These are phyloP conservation scores for human DNA, from an alignment of 2,113 vertebrate genomes.

Conservation along the genomic window DNA sequence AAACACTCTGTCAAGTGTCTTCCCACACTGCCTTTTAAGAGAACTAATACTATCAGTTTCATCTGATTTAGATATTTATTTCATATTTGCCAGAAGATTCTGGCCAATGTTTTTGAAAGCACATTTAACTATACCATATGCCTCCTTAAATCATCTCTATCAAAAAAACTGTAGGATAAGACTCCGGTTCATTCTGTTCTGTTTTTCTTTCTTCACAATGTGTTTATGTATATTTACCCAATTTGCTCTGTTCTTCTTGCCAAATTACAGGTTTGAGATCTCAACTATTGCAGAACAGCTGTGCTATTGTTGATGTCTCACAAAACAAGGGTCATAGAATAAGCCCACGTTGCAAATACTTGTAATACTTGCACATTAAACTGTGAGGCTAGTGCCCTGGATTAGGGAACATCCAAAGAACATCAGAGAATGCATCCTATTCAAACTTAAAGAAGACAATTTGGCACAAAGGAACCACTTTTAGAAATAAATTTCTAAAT, in stretches of 20 bases:
- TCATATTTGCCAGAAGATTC: conserved; percentile 82
- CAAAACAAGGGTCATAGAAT: conserved; percentile 76
- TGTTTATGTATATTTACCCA: conserved; percentile 86
- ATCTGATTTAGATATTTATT: conserved; percentile 80
- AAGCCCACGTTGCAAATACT: not conserved
- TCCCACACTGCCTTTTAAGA: conserved; percentile 60
- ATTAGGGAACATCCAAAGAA: not conserved
- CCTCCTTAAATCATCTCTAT: conserved; percentile 85
- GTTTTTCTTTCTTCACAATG: conserved; percentile 84
- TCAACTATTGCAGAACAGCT: conserved; percentile 82
- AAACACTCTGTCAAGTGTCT: conserved; percentile 52
- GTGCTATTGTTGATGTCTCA: conserved; percentile 79
- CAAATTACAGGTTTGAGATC: conserved; percentile 87
- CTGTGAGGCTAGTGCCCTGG: not conserved
- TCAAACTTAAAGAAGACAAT: not conserved
- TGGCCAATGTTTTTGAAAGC: conserved; percentile 87
- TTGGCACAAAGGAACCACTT: conserved; percentile 23
- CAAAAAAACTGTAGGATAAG: conserved; percentile 85
- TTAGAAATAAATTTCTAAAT: conserved; percentile 41
- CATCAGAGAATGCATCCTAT: not conserved
- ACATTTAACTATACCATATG: conserved; percentile 88
- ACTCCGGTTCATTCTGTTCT: conserved; percentile 84
- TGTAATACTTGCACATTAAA: conserved; percentile 17
- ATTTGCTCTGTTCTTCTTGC: conserved; percentile 82
- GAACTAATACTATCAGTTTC: conserved; percentile 68